Percentiles rank a stretch among this genome's conserved stretches.
Conservation (phyloP, 2,888 invertebrate species). For the Pandemis cinnamomeana region DNA sequence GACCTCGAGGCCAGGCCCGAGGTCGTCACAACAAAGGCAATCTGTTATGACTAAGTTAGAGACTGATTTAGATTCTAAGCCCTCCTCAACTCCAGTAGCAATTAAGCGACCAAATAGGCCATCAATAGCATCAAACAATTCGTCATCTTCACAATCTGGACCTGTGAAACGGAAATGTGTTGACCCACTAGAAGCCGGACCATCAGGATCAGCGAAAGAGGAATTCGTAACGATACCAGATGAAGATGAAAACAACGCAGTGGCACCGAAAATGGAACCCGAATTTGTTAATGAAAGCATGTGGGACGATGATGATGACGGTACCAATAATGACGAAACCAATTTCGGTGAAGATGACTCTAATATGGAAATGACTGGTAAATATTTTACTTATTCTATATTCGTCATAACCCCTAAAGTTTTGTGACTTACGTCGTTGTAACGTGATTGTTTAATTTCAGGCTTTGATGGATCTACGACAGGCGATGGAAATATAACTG, state of each 20-base stretch:
- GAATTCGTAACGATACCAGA: conserved; percentile 83
- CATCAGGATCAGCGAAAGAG: conserved; percentile 82
- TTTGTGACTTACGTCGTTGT: no score
- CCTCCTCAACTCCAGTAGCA: conserved; percentile 86
- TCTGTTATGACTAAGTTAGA: conserved; percentile 86
- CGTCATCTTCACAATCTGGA: conserved; percentile 84
- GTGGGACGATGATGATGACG: conserved; percentile 86
- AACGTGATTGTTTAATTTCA: conserved; percentile 46
- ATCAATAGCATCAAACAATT: conserved; percentile 86
- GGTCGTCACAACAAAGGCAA: conserved; percentile 86
- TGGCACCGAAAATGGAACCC: conserved; percentile 88
- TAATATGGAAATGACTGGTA: conserved; percentile 86
- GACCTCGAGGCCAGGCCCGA: conserved; percentile 86
- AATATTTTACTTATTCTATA: conserved; percentile 40
- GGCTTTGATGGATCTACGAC: conserved; percentile 82
- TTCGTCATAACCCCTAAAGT: not conserved
- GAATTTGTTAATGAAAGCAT: conserved; percentile 86
- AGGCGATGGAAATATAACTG: conserved; percentile 81
- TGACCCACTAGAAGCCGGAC: conserved; percentile 86
- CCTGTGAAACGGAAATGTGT: conserved; percentile 84
- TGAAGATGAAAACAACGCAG: conserved; percentile 82
- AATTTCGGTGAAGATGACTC: conserved; percentile 87
- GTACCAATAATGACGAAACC: conserved; percentile 86
- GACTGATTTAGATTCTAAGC: conserved; percentile 86
- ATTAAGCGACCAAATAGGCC: conserved; percentile 87